These are phyloP conservation scores for Oryctolagus cuniculus DNA, from an alignment of 2,113 vertebrate genomes.

Conservation along the genomic window mOryCun1.1 NC_091439.1:104328501-104329000, in stretches of 20 bases:
- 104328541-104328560: not conserved
- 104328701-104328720: not conserved
- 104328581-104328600: not conserved
- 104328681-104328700: not conserved
- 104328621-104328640: not conserved
- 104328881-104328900: not conserved
- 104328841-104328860: slow-evolving; percentile 5
- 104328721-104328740: not conserved
- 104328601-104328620: not conserved
- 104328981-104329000: slow-evolving; percentile 64
- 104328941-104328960: slow-evolving; percentile 65
- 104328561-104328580: not conserved
- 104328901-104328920: slow-evolving; percentile 58
- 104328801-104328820: not conserved
- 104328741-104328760: not conserved
- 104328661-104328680: not conserved
- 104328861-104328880: slow-evolving; percentile 40
- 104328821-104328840: slow-evolving; percentile 22
- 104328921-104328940: slow-evolving; percentile 70
- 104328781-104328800: not conserved
- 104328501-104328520: not conserved
- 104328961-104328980: slow-evolving; percentile 65
- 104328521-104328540: not conserved
- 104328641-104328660: not conserved
- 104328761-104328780: not conserved